phyloP scores from a whole-genome alignment of 2,113 vertebrate species.

The Apteryx mantelli region DNA sequence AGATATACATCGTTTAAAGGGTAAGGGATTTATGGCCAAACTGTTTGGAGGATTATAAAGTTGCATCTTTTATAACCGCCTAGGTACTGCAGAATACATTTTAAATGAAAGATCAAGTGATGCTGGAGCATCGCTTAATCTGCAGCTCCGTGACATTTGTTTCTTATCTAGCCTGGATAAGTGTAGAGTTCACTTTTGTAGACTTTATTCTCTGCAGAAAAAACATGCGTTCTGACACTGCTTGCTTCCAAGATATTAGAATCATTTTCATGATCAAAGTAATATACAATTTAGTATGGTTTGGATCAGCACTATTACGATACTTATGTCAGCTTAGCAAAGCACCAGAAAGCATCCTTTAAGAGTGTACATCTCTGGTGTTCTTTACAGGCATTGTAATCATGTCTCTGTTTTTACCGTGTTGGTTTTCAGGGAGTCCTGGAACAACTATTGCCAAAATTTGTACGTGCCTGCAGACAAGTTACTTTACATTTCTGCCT shows the following conservation, averaged over 20 bases:
- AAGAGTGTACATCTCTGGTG: not conserved
- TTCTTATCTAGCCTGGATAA: not conserved
- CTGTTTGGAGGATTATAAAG: not conserved
- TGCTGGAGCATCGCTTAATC: not conserved
- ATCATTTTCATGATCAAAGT: not conserved
- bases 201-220: not conserved
- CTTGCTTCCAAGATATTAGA: fast-evolving
- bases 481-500: not conserved
- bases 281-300: fast-evolving
- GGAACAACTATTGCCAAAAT: fast-evolving
- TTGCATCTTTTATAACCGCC: not conserved
- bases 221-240: not conserved
- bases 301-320: not conserved
- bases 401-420: not conserved
- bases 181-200: not conserved
- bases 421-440: not conserved
- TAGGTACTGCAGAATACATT: not conserved
- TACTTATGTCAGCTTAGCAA: not conserved
- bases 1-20: constrained; percentile 90
- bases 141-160: fast-evolving
- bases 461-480: not conserved
- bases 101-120: not conserved
- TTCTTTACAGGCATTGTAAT: fast-evolving
- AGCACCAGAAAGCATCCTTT: not conserved
- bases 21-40: constrained; percentile 72